These are phyloP conservation scores for Melanotaenia trifasciata DNA, from an alignment of 2,797 vertebrate species.

Conservation along the genomic window DNA sequence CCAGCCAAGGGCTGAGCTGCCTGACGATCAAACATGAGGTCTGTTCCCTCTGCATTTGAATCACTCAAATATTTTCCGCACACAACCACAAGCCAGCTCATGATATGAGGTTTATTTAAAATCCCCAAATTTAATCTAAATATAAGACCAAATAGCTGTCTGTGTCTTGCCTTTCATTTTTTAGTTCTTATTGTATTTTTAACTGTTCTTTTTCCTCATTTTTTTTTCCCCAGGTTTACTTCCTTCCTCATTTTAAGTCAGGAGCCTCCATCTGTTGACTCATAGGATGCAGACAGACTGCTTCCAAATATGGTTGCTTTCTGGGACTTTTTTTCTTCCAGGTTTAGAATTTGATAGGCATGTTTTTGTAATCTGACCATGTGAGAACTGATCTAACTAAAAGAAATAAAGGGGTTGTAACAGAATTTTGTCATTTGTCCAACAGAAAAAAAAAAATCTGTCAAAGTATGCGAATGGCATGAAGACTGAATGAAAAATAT, in stretches of 20 bases:
- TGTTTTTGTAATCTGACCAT: slow-evolving; percentile 24
- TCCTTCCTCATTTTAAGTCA: slow-evolving; percentile 62
- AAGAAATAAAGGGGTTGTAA: slow-evolving; percentile 25
- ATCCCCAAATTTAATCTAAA: slow-evolving; percentile 11
- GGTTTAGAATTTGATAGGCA: slow-evolving; percentile 32
- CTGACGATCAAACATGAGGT: slow-evolving; percentile 25
- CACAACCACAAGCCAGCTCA: neutral
- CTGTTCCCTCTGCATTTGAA: slow-evolving; percentile 21
- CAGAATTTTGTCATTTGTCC: neutral
- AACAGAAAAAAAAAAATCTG: neutral
- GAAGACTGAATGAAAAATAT: neutral
- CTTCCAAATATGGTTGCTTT: slow-evolving; percentile 34
- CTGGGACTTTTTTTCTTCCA: slow-evolving; percentile 56
- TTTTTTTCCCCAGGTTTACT: slow-evolving; percentile 22
- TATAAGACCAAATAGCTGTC: neutral
- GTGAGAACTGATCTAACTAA: slow-evolving; percentile 7
- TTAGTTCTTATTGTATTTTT: slow-evolving; percentile 5
- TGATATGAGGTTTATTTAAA: neutral
- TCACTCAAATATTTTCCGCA: slow-evolving; percentile 1
- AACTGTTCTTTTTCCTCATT: slow-evolving; percentile 21
- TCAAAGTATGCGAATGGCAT: neutral
- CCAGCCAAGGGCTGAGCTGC: slow-evolving; percentile 29
- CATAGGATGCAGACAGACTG: slow-evolving; percentile 39
- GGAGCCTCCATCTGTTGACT: slow-evolving; percentile 58
- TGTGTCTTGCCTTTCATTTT: neutral